These are phyloP conservation scores for Oryzias woworae DNA, from an alignment of 2,113 vertebrate species.

Conservation along the genomic window DNA sequence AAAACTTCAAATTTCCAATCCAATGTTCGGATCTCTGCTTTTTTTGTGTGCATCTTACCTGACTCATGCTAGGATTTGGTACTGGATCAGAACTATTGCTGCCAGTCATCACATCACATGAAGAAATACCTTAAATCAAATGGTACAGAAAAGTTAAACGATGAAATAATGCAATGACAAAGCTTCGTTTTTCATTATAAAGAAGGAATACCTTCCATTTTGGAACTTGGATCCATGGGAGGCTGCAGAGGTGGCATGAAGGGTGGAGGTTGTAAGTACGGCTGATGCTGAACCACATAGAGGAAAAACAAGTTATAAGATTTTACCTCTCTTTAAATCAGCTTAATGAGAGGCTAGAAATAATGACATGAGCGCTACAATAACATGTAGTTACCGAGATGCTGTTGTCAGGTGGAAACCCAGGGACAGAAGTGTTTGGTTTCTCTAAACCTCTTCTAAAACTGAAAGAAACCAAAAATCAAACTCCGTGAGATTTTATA, in stretches of 20 bases:
- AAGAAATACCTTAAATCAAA: neutral
- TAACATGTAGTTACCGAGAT: conserved; percentile 59
- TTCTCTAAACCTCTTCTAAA: conserved; percentile 73
- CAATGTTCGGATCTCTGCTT: neutral
- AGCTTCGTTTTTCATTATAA: neutral
- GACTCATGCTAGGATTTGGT: conserved; percentile 47
- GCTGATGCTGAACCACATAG: conserved; percentile 33
- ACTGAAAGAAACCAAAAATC: conserved; percentile 39
- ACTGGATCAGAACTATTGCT: conserved; percentile 28
- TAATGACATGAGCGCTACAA: neutral
- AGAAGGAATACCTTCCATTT: conserved; percentile 61
- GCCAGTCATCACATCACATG: conserved; percentile 49
- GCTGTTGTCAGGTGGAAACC: conserved; percentile 60
- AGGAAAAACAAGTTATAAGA: neutral
- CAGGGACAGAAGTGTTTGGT: conserved; percentile 66
- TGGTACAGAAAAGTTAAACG: neutral
- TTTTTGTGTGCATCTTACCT: conserved; percentile 44
- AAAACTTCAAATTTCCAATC: neutral
- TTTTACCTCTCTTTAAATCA: no score
- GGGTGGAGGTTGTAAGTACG: conserved; percentile 50
- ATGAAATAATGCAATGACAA: neutral
- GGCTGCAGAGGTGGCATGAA: conserved; percentile 49
- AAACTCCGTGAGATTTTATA: neutral
- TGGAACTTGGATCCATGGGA: conserved; percentile 33
- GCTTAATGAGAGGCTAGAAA: no score